A percentile compares a stretch with the other conserved stretches of the same genome.
Evolutionary conservation across 2,113 vertebrate species (phyloP).

Genomic region (Prietella phreatophila): DNA sequence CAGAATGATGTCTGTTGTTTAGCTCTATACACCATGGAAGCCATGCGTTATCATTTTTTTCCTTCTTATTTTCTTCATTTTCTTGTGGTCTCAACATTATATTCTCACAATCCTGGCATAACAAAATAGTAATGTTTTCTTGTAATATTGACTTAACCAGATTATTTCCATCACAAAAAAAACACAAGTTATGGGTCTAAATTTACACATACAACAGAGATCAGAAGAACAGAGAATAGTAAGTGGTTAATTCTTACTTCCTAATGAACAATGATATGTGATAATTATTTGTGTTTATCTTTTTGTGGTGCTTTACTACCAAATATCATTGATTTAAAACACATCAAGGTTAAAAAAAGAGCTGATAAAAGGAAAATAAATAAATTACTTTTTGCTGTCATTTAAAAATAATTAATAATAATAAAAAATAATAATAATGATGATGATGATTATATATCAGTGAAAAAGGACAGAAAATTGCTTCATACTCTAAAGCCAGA

Average conservation of each 20-base stretch:
- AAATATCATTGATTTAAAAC: neutral
- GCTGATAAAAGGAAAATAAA: neutral
- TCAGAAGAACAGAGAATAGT: neutral
- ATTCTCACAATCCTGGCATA: no score
- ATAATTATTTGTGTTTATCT: neutral
- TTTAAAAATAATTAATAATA: no score
- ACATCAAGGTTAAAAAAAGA: neutral
- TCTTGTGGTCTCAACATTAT: no score
- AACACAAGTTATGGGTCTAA: neutral
- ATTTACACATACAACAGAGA: neutral
- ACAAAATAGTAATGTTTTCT: no score
- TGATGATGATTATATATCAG: neutral
- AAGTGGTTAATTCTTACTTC: neutral
- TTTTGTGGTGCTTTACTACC: neutral
- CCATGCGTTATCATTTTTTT: no score
- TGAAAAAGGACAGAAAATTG: neutral
- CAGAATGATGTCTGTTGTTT: slow-evolving; percentile 43
- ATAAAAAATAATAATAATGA: neutral
- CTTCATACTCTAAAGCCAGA: neutral
- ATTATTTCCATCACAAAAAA: neutral
- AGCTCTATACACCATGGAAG: neutral
- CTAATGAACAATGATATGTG: neutral
- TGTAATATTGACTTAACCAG: no score
- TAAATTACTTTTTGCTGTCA: neutral
- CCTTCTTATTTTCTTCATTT: no score